These are phyloP conservation scores for Cheirogaleus major DNA, from an alignment of 2,797 vertebrate genomes.

Conservation along the genomic window DNA sequence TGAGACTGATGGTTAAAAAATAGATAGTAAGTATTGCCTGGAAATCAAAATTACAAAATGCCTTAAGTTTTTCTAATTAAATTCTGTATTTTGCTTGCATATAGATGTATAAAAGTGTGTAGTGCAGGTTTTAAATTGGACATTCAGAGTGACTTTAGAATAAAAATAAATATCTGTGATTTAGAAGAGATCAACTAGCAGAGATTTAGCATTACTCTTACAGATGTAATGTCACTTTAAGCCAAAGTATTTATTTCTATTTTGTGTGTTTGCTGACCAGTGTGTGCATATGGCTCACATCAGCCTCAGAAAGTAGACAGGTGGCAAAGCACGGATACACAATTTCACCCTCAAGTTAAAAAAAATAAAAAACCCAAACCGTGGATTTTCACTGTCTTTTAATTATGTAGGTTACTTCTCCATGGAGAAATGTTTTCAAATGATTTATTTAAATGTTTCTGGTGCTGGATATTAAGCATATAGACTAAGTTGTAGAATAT, in stretches of 20 bases:
- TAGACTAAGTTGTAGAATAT: neutral
- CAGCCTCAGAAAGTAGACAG: constrained; percentile 80
- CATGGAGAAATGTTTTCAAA: neutral
- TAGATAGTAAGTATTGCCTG: neutral
- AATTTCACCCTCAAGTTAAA: constrained; percentile 75
- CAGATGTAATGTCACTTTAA: neutral
- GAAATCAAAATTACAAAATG: neutral
- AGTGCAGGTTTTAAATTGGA: neutral
- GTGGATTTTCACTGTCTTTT: neutral
- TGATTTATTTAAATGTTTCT: neutral
- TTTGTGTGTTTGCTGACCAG: neutral
- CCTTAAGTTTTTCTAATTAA: neutral
- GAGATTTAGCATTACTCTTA: neutral
- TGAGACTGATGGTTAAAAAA: neutral
- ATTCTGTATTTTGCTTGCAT: neutral
- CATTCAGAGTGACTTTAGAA: neutral
- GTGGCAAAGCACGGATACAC: constrained; percentile 64
- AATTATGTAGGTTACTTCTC: neutral
- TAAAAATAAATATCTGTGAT: neutral
- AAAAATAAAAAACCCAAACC: neutral
- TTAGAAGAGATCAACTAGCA: neutral
- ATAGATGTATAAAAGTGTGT: neutral
- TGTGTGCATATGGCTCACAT: neutral
- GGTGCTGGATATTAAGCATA: neutral
- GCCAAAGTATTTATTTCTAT: neutral